These are phyloP conservation scores for Pelochelys cantorii DNA, from an alignment of 2,797 vertebrate genomes.

Conservation along the genomic window DNA sequence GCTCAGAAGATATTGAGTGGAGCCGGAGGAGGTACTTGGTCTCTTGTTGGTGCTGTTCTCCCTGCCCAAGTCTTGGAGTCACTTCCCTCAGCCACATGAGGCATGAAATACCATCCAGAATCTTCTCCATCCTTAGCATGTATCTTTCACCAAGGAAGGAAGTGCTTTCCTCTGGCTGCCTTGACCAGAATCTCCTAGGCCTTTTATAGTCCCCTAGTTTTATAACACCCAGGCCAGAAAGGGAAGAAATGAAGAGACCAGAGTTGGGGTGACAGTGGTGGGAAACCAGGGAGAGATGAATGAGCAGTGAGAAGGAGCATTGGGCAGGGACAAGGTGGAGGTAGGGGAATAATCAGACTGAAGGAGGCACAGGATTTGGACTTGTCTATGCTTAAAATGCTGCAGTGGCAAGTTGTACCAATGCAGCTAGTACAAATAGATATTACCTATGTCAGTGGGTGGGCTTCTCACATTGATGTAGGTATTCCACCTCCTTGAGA, in stretches of 20 bases:
- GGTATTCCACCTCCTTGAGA: not conserved
- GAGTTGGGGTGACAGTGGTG: not conserved
- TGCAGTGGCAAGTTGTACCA: not conserved
- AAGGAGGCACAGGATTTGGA: not conserved
- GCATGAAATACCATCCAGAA: not conserved
- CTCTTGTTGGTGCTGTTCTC: not conserved
- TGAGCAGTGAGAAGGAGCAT: not conserved
- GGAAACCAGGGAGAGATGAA: not conserved
- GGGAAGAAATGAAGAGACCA: not conserved
- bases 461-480: not conserved
- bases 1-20: not conserved
- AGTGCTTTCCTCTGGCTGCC: not conserved
- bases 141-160: accelerated
- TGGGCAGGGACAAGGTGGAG: accelerated
- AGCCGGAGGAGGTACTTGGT: accelerated
- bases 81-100: not conserved
- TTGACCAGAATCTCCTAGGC: no score
- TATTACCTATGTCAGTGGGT: not conserved
- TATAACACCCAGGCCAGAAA: not conserved
- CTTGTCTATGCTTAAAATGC: not conserved
- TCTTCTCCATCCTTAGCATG: accelerated
- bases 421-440: no score
- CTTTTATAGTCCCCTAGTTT: not conserved
- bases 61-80: not conserved
- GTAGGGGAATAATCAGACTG: not conserved